Base-by-base conservation (phyloP, 2,888 invertebrate genomes). In the Hypercompe scribonia region DNA sequence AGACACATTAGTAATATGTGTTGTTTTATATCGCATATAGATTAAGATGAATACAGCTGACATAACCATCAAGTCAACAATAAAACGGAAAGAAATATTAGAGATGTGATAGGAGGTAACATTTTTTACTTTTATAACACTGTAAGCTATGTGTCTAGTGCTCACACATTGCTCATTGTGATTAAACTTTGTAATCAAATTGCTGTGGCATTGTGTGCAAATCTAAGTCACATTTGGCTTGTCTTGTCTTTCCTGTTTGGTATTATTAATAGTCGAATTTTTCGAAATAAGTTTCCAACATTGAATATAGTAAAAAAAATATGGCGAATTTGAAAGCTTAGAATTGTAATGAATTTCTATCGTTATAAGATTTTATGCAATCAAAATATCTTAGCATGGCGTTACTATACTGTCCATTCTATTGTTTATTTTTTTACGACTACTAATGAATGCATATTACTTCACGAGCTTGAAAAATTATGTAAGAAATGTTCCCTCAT, bases 41-140 rank as follows among this genome's bases (percentile, higher is more conserved):
- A 67, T 28, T 82, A 80, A 78, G 80, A 74, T 74, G 34, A 72
- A 63, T 68, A 70, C 71, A 71, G 64, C 73, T 79, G 72, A 77
- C 33, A 65, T 74, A 42, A 72, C 54, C 39, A 70, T 50, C 28
- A 68, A 74, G 69, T 64, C 42, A 77, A 50, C 61, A 75, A 72
- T 69, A 34, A 76, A 73, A n/a, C n/a, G n/a, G 64, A 63, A 54
- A 46, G 67, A 63, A 24, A 46, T 66, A 46, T 69, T 58, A 46
- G 28, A 46, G 73, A 64, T 58, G 65, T 82, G 77, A 70, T 72
- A 46, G 70, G 28, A 65, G 15, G n/a, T 54, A 71, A 72, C 64
- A 73, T 82, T 82, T 82, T 82, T 82, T 82, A 82, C 81, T 82
- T 82, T 82, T 82, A 80, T 81, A 81, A 67, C 68, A 68, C 34